Conservation (phyloP, 2,797 vertebrate genomes). For the Betta splendens region DNA sequence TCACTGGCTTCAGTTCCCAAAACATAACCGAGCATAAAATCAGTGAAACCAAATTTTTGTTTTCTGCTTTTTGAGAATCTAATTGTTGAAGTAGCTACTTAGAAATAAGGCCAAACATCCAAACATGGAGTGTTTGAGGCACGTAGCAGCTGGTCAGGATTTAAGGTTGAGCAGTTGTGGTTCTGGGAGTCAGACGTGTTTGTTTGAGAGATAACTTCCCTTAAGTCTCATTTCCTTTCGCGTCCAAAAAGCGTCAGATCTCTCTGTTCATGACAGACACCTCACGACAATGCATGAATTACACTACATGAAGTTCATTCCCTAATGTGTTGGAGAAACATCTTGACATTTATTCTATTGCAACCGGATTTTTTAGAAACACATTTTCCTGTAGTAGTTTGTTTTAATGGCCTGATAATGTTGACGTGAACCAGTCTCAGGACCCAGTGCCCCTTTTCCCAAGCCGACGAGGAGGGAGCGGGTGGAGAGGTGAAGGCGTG, state of each 20-base stretch:
- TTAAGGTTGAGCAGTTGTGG: conserved; percentile 17
- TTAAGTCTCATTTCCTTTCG: conserved; percentile 39
- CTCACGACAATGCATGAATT: conserved; percentile 11
- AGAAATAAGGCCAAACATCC: neutral
- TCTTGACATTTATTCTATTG: conserved; percentile 16
- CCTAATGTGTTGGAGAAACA: conserved; percentile 20
- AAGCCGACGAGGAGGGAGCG: conserved; percentile 54
- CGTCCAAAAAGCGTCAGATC: too few species aligned
- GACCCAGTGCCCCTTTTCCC: conserved; percentile 64
- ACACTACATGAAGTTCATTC: conserved; percentile 12
- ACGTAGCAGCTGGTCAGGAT: conserved; percentile 13
- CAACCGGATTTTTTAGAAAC: neutral
- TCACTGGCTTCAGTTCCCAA: conserved; percentile 27
- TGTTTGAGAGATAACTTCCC: conserved; percentile 44
- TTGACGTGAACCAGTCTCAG: conserved; percentile 20
- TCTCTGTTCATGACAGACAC: conserved; percentile 46
- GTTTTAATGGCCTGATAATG: neutral
- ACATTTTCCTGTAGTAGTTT: neutral
- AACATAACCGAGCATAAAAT: conserved; percentile 21
- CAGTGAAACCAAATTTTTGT: neutral
- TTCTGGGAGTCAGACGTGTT: conserved; percentile 24
- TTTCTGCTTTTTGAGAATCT: neutral
- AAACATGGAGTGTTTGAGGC: neutral
- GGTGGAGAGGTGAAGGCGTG: conserved; percentile 59
- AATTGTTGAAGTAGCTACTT: neutral